Evolutionary conservation across 2,888 invertebrate species (phyloP).

Genomic region (Machimus atricapillus): DNA sequence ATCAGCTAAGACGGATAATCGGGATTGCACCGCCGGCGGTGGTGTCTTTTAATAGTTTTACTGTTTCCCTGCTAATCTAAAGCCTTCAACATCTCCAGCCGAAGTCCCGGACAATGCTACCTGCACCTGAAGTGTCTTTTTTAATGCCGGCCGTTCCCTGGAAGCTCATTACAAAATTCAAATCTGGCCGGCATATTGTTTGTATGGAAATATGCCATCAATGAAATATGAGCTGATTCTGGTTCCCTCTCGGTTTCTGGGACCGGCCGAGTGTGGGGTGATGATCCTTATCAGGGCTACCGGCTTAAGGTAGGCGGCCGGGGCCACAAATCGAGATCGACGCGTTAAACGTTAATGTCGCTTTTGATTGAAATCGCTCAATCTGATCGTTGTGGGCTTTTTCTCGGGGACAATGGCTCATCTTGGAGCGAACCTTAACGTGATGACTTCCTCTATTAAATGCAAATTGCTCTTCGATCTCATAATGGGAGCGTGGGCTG

Average conservation of each 20-base stretch:
- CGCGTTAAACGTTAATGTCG: constrained; percentile 22
- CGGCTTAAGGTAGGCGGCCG: constrained; percentile 24
- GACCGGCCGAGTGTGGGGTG: constrained; percentile 9
- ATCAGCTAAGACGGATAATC: constrained; percentile 35
- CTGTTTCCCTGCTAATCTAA: constrained; percentile 6
- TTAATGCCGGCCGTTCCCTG: constrained; percentile 17
- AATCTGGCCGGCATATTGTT: constrained; percentile 27
- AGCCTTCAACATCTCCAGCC: constrained; percentile 4
- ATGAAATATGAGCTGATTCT: constrained; percentile 34
- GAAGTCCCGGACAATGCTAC: not conserved
- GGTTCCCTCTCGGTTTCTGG: constrained; percentile 17
- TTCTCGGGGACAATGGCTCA: constrained; percentile 34
- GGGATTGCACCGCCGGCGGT: not conserved
- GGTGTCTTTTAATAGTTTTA: constrained; percentile 37
- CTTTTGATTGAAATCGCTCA: constrained; percentile 28
- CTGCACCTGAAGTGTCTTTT: constrained; percentile 17
- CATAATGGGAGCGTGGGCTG: constrained; percentile 28
- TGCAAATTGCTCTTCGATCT: constrained; percentile 31
- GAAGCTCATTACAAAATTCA: constrained; percentile 36
- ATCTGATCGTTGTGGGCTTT: not conserved
- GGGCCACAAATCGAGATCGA: constrained; percentile 23
- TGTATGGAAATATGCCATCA: constrained; percentile 37
- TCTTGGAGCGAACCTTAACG: constrained; percentile 27
- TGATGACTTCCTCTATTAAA: constrained; percentile 40
- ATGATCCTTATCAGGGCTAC: constrained; percentile 22